phyloP scores from a whole-genome alignment of 2,888 invertebrate species.

The Anodontia alba region DNA sequence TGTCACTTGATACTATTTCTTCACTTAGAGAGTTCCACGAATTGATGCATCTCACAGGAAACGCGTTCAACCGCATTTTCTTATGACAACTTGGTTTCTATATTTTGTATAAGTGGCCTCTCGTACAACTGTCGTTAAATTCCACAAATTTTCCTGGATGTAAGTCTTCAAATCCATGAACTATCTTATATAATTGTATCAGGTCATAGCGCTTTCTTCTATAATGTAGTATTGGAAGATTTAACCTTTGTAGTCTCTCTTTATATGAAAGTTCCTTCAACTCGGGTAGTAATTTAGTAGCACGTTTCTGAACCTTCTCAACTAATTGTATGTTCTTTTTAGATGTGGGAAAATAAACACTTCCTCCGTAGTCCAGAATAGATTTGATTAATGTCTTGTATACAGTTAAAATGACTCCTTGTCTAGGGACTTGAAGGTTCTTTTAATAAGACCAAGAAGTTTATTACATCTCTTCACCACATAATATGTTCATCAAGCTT shows the following conservation, averaged over 20 bases:
- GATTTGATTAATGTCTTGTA: constrained; percentile 1
- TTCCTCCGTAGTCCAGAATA: constrained; percentile 12
- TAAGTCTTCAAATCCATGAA: neutral
- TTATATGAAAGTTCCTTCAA: constrained; percentile 10
- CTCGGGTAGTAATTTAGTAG: constrained; percentile 29
- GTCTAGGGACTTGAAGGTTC: constrained; percentile 16
- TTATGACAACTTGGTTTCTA: no score
- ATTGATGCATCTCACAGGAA: constrained; percentile 12
- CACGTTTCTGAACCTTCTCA: constrained; percentile 20
- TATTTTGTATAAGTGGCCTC: constrained; percentile 22
- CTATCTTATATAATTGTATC: constrained; percentile 27
- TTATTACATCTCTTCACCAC: neutral
- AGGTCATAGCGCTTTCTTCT: constrained; percentile 29
- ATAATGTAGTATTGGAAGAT: constrained; percentile 30
- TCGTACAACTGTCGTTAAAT: constrained; percentile 22
- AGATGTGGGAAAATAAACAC: constrained; percentile 16
- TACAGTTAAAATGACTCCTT: constrained; percentile 4
- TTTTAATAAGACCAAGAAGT: constrained; percentile 26
- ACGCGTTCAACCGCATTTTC: neutral
- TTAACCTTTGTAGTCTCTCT: constrained; percentile 25
- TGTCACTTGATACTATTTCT: constrained; percentile 7
- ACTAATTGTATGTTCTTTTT: constrained; percentile 27
- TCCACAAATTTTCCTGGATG: neutral
- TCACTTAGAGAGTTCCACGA: constrained; percentile 13
- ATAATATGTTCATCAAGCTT: neutral